These are phyloP conservation scores for Antigone vipio DNA, from an alignment of 2,113 vertebrate species.

Conservation along the genomic window DNA sequence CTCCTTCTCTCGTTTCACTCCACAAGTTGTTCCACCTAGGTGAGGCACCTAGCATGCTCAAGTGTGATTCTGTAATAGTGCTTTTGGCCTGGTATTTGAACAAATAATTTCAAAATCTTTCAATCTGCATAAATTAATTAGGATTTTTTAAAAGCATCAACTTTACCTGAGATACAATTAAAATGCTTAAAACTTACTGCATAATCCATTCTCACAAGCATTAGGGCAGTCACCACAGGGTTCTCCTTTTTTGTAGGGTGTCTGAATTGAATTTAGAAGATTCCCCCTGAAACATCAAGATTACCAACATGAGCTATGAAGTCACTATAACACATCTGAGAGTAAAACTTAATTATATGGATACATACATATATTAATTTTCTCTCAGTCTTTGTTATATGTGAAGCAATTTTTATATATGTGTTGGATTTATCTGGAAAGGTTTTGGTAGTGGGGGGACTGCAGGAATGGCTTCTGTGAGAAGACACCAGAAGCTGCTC, in stretches of 20 bases:
- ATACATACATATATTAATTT: background rate
- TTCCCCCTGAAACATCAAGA: slow-evolving; percentile 72
- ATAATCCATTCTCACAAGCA: slow-evolving; percentile 64
- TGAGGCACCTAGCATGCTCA: background rate
- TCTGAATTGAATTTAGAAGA: background rate
- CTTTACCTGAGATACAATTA: background rate
- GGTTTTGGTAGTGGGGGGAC: background rate
- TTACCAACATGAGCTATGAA: background rate
- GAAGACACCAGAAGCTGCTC: background rate
- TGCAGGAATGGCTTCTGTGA: background rate
- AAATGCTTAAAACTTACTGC: slow-evolving; percentile 70
- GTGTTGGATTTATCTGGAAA: background rate
- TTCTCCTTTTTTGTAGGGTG: slow-evolving; percentile 61
- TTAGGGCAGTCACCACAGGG: slow-evolving; percentile 67
- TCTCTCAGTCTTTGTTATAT: background rate
- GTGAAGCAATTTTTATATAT: background rate
- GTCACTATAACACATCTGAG: background rate
- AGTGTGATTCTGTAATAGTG: background rate
- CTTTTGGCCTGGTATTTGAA: background rate
- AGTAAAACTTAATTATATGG: background rate
- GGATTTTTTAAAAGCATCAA: background rate
- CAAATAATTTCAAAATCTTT: background rate
- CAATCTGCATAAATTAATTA: background rate
- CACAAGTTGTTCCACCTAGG: accelerated
- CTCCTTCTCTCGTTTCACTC: background rate